phyloP scores from a whole-genome alignment of 2,888 invertebrate species.

The Mesopsocus fuscifrons region DNA sequence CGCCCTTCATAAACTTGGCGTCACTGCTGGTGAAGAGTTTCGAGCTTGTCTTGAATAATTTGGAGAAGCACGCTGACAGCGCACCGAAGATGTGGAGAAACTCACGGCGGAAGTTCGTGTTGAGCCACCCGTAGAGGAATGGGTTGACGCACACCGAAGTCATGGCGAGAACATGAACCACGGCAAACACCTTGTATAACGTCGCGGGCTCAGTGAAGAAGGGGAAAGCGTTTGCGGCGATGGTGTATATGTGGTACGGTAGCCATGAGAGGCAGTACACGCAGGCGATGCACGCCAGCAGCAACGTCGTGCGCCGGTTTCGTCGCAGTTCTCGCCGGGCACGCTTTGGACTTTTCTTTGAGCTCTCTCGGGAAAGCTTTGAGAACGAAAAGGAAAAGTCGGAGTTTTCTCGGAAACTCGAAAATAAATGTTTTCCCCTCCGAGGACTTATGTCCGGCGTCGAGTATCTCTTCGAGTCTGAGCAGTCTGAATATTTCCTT shows the following conservation, averaged over 20 bases:
- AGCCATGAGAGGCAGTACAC: slow-evolving; percentile 36
- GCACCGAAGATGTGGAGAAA: slow-evolving; percentile 18
- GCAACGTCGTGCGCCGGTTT: slow-evolving; percentile 24
- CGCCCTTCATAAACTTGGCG: no score
- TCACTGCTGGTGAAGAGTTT: no score
- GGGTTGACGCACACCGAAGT: slow-evolving; percentile 35
- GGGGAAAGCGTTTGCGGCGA: slow-evolving; percentile 24
- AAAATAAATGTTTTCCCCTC: slow-evolving; percentile 3
- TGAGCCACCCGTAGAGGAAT: slow-evolving; percentile 37
- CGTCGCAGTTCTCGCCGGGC: slow-evolving; percentile 20
- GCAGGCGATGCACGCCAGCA: slow-evolving; percentile 30
- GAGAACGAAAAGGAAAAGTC: slow-evolving; percentile 4
- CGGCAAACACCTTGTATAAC: slow-evolving; percentile 25
- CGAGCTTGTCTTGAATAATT: slow-evolving; percentile 1
- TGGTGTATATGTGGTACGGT: slow-evolving; percentile 33
- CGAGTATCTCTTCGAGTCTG: slow-evolving; percentile 2
- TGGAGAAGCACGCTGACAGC: slow-evolving; percentile 3
- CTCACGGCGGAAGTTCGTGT: slow-evolving; percentile 33
- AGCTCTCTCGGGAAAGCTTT: slow-evolving; percentile 4
- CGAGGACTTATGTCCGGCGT: slow-evolving; percentile 1
- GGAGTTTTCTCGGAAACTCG: slow-evolving; percentile 5
- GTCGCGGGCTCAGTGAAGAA: slow-evolving; percentile 15
- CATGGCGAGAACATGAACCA: slow-evolving; percentile 35
- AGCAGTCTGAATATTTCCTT: slow-evolving; percentile 7
- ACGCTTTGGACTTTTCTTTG: background rate